A percentile compares a stretch with the other conserved stretches of the same genome.
Evolutionary conservation across 2,797 vertebrate species (phyloP).

Genomic region (Gila robusta): DNA sequence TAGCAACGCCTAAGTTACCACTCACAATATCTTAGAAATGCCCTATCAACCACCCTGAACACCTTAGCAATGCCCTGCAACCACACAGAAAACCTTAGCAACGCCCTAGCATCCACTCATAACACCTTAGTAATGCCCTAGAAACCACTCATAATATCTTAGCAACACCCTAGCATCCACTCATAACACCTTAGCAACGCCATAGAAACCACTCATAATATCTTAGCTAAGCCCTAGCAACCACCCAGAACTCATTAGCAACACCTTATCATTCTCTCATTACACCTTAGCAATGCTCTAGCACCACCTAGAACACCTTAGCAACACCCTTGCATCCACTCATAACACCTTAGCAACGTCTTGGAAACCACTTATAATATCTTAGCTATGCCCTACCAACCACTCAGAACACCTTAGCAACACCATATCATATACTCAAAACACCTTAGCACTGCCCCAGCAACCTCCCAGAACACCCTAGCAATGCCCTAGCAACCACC

Average conservation of each 20-base stretch:
- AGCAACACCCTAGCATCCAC: accelerated
- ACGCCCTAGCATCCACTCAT: background rate
- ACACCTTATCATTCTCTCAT: accelerated
- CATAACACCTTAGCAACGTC: background rate
- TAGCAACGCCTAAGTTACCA: background rate
- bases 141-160: background rate
- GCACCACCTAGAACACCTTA: background rate
- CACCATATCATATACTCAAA: too few species aligned
- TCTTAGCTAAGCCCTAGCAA: background rate
- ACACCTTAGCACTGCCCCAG: background rate
- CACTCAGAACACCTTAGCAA: background rate
- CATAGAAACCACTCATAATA: background rate
- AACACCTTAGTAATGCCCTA: background rate
- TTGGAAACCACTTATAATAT: too few species aligned
- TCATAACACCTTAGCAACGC: background rate
- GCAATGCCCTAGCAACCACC: background rate
- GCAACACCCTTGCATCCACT: background rate
- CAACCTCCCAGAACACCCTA: background rate
- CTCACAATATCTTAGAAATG: background rate
- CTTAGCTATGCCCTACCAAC: too few species aligned
- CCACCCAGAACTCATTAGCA: background rate
- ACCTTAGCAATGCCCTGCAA: background rate
- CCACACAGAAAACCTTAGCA: background rate
- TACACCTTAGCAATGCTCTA: background rate
- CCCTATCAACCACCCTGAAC: background rate